phyloP scores from a whole-genome alignment of 2,113 vertebrate genomes.

The Paratilapia polleni region DNA sequence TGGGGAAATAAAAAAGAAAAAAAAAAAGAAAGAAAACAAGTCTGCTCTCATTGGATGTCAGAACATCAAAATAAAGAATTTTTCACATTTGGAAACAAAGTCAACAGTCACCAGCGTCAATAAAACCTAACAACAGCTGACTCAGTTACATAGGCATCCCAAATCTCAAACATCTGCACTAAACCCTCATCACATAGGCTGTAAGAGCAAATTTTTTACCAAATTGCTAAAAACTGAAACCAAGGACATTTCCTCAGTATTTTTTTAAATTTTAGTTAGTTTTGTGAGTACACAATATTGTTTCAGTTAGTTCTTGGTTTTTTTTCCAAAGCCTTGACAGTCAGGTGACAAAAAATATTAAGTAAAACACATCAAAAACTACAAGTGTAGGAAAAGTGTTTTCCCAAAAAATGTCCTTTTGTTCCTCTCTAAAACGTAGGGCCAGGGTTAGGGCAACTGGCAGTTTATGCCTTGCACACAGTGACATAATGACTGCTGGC shows the following conservation, averaged over 20 bases:
- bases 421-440: rapidly evolving
- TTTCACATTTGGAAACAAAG: rapidly evolving
- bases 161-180: not conserved
- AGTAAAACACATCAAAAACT: no score
- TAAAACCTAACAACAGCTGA: rapidly evolving
- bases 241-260: not conserved
- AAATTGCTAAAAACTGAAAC: not conserved
- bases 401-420: no score
- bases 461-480: not conserved
- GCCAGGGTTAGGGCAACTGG: not conserved
- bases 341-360: no score
- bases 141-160: rapidly evolving
- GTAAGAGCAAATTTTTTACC: not conserved
- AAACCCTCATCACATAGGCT: not conserved
- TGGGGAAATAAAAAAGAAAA: not conserved
- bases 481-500: not conserved
- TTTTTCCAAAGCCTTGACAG: no score
- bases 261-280: no score
- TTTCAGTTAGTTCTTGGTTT: no score
- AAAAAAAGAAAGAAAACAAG: not conserved
- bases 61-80: not conserved
- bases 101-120: rapidly evolving
- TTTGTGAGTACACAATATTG: no score
- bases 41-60: not conserved
- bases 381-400: no score